Evolutionary conservation across 2,888 invertebrate genomes (phyloP).

Genomic region (Portevinia maculata): DNA sequence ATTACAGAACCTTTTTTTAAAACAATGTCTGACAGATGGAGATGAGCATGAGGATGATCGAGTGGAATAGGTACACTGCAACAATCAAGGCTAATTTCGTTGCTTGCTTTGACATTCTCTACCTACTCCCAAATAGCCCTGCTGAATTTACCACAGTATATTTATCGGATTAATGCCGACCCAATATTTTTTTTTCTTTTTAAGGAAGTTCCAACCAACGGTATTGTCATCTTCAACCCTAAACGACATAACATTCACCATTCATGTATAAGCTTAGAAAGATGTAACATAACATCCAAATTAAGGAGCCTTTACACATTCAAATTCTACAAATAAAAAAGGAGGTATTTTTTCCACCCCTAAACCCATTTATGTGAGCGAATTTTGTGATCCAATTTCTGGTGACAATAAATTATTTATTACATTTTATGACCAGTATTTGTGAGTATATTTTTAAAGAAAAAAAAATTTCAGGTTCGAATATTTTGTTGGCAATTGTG

Average conservation of each 20-base stretch:
- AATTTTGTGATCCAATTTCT: conserved; percentile 53
- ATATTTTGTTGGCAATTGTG: too few relatives aligned
- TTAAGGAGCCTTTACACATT: conserved; percentile 9
- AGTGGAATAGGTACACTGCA: conserved; percentile 1
- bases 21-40: background rate
- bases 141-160: too few relatives aligned
- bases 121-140: too few relatives aligned
- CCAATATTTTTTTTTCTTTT: too few relatives aligned
- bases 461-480: too few relatives aligned
- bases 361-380: background rate
- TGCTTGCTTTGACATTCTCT: too few relatives aligned
- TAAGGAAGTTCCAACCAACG: background rate
- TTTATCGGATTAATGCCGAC: too few relatives aligned
- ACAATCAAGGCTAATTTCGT: background rate
- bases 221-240: background rate
- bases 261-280: background rate
- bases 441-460: conserved; percentile 21
- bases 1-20: conserved; percentile 4
- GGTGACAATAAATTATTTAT: conserved; percentile 58
- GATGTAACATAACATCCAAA: conserved; percentile 11
- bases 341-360: conserved; percentile 3
- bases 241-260: background rate
- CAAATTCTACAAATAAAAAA: conserved; percentile 21
- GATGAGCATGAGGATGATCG: background rate
- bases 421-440: conserved; percentile 37